A percentile compares a stretch with the other conserved stretches of the same genome.
phyloP scores from a whole-genome alignment of 2,888 invertebrate genomes.

The Glaucopsyche alexis region DNA sequence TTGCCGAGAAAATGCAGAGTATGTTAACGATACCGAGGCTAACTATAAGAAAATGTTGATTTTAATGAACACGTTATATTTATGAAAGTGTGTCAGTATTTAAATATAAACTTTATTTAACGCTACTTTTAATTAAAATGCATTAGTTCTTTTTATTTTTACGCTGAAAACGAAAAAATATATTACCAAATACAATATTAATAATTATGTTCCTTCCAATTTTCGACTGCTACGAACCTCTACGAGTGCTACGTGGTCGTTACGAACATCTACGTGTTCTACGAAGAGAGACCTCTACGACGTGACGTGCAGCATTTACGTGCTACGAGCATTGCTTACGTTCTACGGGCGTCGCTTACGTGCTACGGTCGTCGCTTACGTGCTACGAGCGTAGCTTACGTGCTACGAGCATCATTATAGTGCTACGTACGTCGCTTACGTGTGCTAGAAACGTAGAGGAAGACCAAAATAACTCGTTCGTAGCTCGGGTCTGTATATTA shows the following conservation, averaged over 20 bases:
- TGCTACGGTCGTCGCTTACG: neutral
- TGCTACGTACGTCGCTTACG: too few species aligned
- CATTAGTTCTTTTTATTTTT: neutral
- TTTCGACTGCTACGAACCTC: neutral
- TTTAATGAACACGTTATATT: neutral
- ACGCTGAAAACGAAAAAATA: neutral
- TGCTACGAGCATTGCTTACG: too few species aligned
- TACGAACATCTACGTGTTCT: neutral
- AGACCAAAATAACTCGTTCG: neutral
- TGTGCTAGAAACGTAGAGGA: neutral
- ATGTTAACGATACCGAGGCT: neutral
- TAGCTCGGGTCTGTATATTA: neutral
- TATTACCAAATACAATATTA: neutral
- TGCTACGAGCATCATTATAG: neutral
- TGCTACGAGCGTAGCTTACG: neutral
- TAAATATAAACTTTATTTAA: neutral
- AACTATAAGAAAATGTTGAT: neutral
- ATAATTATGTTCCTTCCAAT: neutral
- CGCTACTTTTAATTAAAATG: neutral
- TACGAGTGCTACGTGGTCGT: neutral
- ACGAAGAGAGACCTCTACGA: too few species aligned
- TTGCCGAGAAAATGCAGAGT: neutral
- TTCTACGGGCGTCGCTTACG: neutral
- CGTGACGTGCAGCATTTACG: too few species aligned
- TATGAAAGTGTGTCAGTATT: neutral